Percentiles rank a stretch among this genome's conserved stretches.
These are phyloP conservation scores for Himalopsyche tibetana DNA, from an alignment of 2,888 invertebrate genomes.

Conservation along the genomic window DNA sequence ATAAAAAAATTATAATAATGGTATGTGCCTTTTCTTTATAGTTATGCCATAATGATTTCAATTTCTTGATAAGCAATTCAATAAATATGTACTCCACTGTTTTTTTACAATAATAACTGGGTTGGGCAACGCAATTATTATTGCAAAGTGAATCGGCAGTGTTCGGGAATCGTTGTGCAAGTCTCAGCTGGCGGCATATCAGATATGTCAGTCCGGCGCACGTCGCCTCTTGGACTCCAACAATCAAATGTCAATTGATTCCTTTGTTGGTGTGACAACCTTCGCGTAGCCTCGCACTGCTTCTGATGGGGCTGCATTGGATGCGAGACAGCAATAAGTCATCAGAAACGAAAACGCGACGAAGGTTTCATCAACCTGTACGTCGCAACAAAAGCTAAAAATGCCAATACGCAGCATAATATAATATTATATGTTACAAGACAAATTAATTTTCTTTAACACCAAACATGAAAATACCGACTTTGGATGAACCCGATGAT, in stretches of 20 bases:
- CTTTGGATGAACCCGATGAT: no score
- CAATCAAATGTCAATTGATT: constrained; percentile 44
- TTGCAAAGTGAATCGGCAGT: constrained; percentile 19
- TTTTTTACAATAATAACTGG: constrained; percentile 12
- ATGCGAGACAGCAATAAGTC: constrained; percentile 23
- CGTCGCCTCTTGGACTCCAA: constrained; percentile 23
- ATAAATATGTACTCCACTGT: not conserved
- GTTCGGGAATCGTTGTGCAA: not conserved
- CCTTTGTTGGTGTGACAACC: constrained; percentile 45
- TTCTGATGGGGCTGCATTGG: constrained; percentile 23
- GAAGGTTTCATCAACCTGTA: not conserved
- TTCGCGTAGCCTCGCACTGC: constrained; percentile 33
- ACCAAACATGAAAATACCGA: no score
- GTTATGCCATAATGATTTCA: no score
- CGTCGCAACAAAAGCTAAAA: not conserved
- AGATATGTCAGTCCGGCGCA: constrained; percentile 36
- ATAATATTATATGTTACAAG: no score
- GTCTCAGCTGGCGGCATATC: constrained; percentile 11
- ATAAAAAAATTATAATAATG: no score
- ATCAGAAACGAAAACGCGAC: not conserved
- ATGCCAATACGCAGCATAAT: no score
- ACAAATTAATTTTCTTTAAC: no score
- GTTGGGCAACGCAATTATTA: constrained; percentile 34
- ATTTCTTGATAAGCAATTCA: no score
- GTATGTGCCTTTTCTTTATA: no score